Evolutionary conservation across 2,113 vertebrate genomes (phyloP), one percentile per base, ranked within the genome.

Genomic region (Plectropomus leopardus): DNA sequence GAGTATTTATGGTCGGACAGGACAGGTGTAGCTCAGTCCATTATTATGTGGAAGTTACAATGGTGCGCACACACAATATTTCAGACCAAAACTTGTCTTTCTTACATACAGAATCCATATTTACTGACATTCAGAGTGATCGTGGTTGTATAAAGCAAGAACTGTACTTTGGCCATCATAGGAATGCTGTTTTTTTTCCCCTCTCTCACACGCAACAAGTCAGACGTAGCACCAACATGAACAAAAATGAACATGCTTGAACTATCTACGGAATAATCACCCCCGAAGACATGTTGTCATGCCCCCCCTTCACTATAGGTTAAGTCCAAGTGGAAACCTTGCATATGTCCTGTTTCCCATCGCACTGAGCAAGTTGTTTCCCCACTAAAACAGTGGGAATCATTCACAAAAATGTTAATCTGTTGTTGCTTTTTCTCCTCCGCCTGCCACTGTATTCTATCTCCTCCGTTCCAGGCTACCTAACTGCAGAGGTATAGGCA

Each of bases 401-500:
- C 40, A 30, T 76, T 68, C 70, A 73, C 77, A 80, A 65, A 60
- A 57, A 71, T 15, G 47, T 34, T 6, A 48, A 78, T 50, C 15
- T 72, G 7, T 42, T 4, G 36, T 5, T 61, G 67, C 45, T 57
- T 60, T 55, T 21, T 42, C 17, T 24, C 17, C 53, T 17, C 21
- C 32, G 7, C 30, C 78, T 65, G n/a, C 76, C 79, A 72, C 51
- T 76, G 60, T 64, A 58, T 63, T 59, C 55, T 77, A 84, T 73
- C 76, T 79, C 80, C 73, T 86, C 70, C 45, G 11, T 51, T 78
- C 69, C 78, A 87, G 91, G 94, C 94, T 95, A 92, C 94, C 94
- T 86, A 89, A 90, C 94, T 92, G 95, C 92, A 96, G 70, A 82
- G 86, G 91, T 95, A 96, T 96, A 96, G 96, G 95, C 97, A 94